A percentile compares a stretch with the other conserved stretches of the same genome.
These are phyloP conservation scores for Minunthozetes semirufus DNA, from an alignment of 2,888 invertebrate genomes.

Conservation along the genomic window DNA sequence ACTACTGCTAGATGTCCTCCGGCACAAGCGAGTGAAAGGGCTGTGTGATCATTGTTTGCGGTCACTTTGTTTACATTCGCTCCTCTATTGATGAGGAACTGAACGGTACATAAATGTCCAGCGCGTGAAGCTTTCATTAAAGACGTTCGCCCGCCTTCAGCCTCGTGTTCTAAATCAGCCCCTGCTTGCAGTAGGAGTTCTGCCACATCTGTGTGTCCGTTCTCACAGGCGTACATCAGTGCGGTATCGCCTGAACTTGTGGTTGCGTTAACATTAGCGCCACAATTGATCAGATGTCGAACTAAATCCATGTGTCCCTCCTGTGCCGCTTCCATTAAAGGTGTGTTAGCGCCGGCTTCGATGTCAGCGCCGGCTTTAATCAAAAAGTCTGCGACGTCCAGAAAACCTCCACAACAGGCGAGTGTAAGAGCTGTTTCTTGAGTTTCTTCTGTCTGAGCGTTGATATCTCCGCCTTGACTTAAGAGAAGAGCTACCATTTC, in stretches of 20 bases:
- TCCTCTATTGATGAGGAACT: slow-evolving; percentile 82
- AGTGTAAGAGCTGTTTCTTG: slow-evolving; percentile 92
- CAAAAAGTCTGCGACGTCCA: slow-evolving; percentile 89
- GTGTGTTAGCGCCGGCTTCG: slow-evolving; percentile 89
- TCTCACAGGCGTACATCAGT: slow-evolving; percentile 94
- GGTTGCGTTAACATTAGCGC: slow-evolving; percentile 82
- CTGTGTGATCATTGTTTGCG: slow-evolving; percentile 92
- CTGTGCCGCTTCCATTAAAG: slow-evolving; percentile 97
- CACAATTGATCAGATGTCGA: slow-evolving; percentile 71
- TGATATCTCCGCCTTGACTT: slow-evolving; percentile 88
- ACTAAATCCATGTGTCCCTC: slow-evolving; percentile 94
- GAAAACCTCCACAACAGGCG: slow-evolving; percentile 89
- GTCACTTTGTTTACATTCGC: slow-evolving; percentile 74
- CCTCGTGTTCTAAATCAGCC: slow-evolving; percentile 89
- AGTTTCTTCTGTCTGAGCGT: slow-evolving; percentile 97
- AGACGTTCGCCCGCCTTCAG: slow-evolving; percentile 93
- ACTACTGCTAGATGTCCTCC: slow-evolving; percentile 92
- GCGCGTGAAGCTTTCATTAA: slow-evolving; percentile 97
- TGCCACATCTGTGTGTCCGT: slow-evolving; percentile 95
- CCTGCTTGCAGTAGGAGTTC: slow-evolving; percentile 82
- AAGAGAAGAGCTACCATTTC: slow-evolving; percentile 93
- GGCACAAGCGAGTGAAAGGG: slow-evolving; percentile 89
- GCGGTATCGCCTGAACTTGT: slow-evolving; percentile 94
- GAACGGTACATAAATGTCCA: slow-evolving; percentile 90
- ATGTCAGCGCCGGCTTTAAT: slow-evolving; percentile 91